A percentile compares a stretch with the other conserved stretches of the same genome.
Conservation (phyloP, 2,888 invertebrate species). For the Perithous albicinctus region DNA sequence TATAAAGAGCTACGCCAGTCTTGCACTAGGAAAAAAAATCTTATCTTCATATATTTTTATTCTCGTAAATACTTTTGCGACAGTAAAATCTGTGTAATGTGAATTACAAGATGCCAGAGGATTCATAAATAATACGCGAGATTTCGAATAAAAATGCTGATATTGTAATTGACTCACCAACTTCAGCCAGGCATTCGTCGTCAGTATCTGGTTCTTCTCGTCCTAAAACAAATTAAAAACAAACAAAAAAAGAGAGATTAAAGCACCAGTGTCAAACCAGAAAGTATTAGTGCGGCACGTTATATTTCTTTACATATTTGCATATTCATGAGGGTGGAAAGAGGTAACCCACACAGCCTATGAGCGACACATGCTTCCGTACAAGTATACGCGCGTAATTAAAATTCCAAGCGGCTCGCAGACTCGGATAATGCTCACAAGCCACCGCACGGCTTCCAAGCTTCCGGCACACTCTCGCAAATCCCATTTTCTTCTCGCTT, state of each 20-base stretch:
- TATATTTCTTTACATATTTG: constrained; percentile 53
- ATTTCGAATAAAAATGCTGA: constrained; percentile 19
- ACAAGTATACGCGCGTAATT: constrained; percentile 48
- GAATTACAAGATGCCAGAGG: background rate
- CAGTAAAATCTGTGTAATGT: background rate
- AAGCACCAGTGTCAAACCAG: constrained; percentile 33
- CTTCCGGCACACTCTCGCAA: constrained; percentile 31
- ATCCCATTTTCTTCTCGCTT: constrained; percentile 27
- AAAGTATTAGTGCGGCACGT: constrained; percentile 21
- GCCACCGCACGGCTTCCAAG: background rate
- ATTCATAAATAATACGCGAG: background rate
- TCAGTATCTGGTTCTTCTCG: constrained; percentile 99
- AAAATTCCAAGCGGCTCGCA: constrained; percentile 57
- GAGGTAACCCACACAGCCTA: constrained; percentile 20
- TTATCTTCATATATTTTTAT: background rate
- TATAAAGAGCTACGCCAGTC: background rate
- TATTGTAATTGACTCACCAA: constrained; percentile 93
- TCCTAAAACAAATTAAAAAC: constrained; percentile 93
- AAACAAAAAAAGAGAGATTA: constrained; percentile 70
- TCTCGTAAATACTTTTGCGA: constrained; percentile 20
- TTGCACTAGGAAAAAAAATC: background rate
- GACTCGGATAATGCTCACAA: constrained; percentile 27
- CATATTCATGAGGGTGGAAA: constrained; percentile 52
- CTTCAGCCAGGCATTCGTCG: constrained; percentile 99
- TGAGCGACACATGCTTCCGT: constrained; percentile 15